Conservation (phyloP, 2,113 vertebrate genomes). For the Tupaia tana region DNA sequence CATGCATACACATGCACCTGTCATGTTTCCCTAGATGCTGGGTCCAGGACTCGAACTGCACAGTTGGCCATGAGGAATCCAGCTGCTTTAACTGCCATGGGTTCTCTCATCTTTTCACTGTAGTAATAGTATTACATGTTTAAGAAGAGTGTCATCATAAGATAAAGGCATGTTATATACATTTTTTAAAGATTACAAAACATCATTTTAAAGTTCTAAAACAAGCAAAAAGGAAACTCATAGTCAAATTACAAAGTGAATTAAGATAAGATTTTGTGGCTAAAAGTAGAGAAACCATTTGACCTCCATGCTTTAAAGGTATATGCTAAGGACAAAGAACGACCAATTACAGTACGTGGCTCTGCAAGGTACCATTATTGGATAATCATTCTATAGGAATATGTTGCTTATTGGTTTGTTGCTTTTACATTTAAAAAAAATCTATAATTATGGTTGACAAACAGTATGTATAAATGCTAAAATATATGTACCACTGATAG, state of each 20-base stretch:
- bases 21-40: too few relatives aligned
- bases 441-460: neutral
- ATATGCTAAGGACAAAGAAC: neutral
- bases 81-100: too few relatives aligned
- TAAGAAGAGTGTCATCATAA: neutral
- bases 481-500: neutral
- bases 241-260: neutral
- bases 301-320: neutral
- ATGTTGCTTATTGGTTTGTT: neutral
- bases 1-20: too few relatives aligned
- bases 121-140: neutral
- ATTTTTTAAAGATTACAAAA: neutral
- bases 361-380: neutral
- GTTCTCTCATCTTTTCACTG: neutral
- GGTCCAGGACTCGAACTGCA: too few relatives aligned
- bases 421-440: conserved; percentile 11
- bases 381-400: neutral
- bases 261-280: neutral
- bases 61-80: too few relatives aligned
- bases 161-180: neutral
- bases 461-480: neutral
- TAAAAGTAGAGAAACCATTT: neutral
- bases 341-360: neutral
- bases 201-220: neutral
- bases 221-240: neutral